A percentile compares a stretch with the other conserved stretches of the same genome.
phyloP scores from a whole-genome alignment of 2,888 invertebrate genomes.

The Drosophila crucigera region DNA sequence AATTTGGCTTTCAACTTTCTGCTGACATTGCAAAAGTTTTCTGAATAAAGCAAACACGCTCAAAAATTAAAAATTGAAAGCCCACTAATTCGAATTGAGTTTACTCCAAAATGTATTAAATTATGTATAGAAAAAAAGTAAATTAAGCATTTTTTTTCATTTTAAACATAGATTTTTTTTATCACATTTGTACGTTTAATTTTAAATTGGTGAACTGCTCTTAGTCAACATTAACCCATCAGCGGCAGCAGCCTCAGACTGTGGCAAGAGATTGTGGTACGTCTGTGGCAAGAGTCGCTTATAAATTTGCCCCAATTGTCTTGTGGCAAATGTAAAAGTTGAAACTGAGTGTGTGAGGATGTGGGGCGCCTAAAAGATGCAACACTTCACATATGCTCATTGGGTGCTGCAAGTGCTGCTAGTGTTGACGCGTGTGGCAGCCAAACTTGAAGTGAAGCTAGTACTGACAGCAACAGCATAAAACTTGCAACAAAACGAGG shows the following conservation, averaged over 20 bases:
- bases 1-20: slow-evolving; percentile 45
- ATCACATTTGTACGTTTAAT: not conserved
- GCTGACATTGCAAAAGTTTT: slow-evolving; percentile 48
- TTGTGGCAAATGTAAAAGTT: slow-evolving; percentile 58
- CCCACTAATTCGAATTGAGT: not conserved
- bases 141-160: slow-evolving; percentile 28
- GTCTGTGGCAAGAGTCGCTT: slow-evolving; percentile 26
- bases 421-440: slow-evolving; percentile 56
- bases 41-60: slow-evolving; percentile 50
- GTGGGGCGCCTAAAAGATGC: slow-evolving; percentile 61
- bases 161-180: not conserved
- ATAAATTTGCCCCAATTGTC: slow-evolving; percentile 62
- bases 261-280: slow-evolving; percentile 30
- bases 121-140: slow-evolving; percentile 11
- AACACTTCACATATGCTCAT: slow-evolving; percentile 52
- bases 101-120: slow-evolving; percentile 2
- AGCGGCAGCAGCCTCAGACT: slow-evolving; percentile 7
- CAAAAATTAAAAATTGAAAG: not conserved
- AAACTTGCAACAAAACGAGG: slow-evolving; percentile 69
- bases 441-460: slow-evolving; percentile 1
- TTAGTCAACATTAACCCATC: slow-evolving; percentile 8
- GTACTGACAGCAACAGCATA: slow-evolving; percentile 30
- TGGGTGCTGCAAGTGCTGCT: slow-evolving; percentile 28
- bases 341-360: slow-evolving; percentile 11
- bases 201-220: not conserved